A percentile compares a stretch with the other conserved stretches of the same genome.
These are phyloP conservation scores for Thalassaphorura encarpata DNA, from an alignment of 1,140 invertebrate species.

Conservation along the genomic window DNA sequence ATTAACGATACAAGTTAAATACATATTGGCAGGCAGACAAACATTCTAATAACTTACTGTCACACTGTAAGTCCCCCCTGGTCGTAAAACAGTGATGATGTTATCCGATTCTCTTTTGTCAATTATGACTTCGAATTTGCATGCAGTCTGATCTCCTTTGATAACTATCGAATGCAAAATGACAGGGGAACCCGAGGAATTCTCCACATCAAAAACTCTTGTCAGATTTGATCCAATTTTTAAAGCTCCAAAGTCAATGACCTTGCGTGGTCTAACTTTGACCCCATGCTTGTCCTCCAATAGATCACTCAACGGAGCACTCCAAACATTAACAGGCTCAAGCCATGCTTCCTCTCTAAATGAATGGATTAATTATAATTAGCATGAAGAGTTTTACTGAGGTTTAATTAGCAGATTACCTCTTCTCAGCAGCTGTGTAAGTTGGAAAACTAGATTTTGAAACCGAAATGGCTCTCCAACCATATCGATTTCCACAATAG, in stretches of 20 bases:
- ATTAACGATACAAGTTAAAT: too few relatives aligned
- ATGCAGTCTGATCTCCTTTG: neutral
- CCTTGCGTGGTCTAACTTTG: constrained; percentile 1
- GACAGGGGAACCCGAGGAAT: neutral
- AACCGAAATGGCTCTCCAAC: constrained; percentile 18
- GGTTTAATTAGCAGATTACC: neutral
- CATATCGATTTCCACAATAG: neutral
- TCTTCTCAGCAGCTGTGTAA: neutral
- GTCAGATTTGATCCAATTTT: constrained; percentile 1
- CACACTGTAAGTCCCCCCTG: neutral
- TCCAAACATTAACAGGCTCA: neutral
- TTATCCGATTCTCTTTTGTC: neutral
- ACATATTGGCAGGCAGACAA: neutral
- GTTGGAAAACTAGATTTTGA: neutral
- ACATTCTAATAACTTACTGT: neutral
- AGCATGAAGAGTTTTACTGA: too few relatives aligned
- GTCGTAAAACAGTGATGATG: neutral
- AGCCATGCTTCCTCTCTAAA: neutral
- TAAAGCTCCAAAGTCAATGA: neutral
- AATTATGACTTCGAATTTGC: constrained; percentile 12
- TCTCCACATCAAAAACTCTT: neutral
- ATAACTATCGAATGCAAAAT: neutral
- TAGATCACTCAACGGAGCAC: neutral
- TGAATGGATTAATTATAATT: too few relatives aligned
- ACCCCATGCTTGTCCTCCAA: neutral